Evolutionary conservation across 1,140 invertebrate genomes (phyloP), one percentile per base, ranked within the genome.

Genomic region (Drosophila insularis): DNA sequence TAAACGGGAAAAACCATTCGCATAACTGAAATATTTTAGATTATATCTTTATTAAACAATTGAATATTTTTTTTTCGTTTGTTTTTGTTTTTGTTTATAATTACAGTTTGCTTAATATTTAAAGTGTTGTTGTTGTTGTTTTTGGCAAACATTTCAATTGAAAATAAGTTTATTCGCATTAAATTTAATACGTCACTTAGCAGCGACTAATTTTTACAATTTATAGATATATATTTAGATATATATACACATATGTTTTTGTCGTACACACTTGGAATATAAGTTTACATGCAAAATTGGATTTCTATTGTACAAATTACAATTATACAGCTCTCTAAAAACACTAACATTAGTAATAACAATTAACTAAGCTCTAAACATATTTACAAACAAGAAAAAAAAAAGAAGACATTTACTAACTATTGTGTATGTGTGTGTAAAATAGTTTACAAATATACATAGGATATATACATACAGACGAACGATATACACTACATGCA

Each of bases 21-120:
- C 71, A 84, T 89, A 74, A 64, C 73, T 89, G 66, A 89, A 80
- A 89, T 89, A 80, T 89, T 78, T 87, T 73, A 50, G 43, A 43
- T 85, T 77, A 60, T 50, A 43, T 85, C 74, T 86, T 87, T 87
- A 89, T 87, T 87, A 66, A 82, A 82, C 71, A 35, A 76, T 76
- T 78, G 69, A 69, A 82, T 67, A 66, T 39, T 0, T 27, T 27
- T 27, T 27, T 27, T 27, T 27, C 6, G 27, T 5, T 27, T 27
- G 27, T 27, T 27, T 27, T 27, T 27, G 27, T 4, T 27, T 27
- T 58, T 55, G 31, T 68, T 74, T 68, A 74, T 74, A 63, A 58
- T 76, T 76, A 76, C 66, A 76, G 60, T 50, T 50, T 50, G 43
- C 43, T 50, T 50, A 19, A 70, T 74, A 67, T 55, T 21, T 62